phyloP scores from a whole-genome alignment of 23 tunicate species.

The Trididemnum nubilum region DNA sequence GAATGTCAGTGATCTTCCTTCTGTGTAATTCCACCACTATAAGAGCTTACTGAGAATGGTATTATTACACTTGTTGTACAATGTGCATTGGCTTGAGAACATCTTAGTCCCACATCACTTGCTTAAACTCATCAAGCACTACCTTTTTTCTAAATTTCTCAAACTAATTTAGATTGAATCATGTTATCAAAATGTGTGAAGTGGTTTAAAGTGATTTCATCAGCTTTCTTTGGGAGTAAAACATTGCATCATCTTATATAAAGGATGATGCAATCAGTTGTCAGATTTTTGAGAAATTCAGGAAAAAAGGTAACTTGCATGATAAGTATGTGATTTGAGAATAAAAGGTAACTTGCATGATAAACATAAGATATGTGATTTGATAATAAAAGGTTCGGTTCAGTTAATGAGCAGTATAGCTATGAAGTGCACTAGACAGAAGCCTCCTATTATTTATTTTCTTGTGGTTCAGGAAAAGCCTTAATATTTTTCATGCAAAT shows the following conservation, averaged over 20 bases:
- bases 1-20: conserved; percentile 1
- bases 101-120: background rate
- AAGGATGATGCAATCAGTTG: background rate
- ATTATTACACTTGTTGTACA: background rate
- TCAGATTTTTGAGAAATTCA: background rate
- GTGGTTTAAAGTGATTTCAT: background rate
- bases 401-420: background rate
- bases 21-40: background rate
- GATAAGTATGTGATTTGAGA: background rate
- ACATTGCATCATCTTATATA: background rate
- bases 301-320: background rate
- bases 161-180: background rate
- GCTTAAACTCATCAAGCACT: background rate
- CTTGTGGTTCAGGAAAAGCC: background rate
- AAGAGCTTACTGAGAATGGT: conserved; percentile 1
- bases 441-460: background rate
- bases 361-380: background rate
- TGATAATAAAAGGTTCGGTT: background rate
- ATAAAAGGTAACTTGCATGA: background rate
- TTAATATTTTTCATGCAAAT: background rate
- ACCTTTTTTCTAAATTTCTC: background rate
- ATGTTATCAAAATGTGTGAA: background rate
- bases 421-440: background rate
- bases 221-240: background rate
- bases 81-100: background rate